Evolutionary conservation across 53 echinoderm and acorn worm species (phyloP).

Genomic region (Holothuria leucospilota): DNA sequence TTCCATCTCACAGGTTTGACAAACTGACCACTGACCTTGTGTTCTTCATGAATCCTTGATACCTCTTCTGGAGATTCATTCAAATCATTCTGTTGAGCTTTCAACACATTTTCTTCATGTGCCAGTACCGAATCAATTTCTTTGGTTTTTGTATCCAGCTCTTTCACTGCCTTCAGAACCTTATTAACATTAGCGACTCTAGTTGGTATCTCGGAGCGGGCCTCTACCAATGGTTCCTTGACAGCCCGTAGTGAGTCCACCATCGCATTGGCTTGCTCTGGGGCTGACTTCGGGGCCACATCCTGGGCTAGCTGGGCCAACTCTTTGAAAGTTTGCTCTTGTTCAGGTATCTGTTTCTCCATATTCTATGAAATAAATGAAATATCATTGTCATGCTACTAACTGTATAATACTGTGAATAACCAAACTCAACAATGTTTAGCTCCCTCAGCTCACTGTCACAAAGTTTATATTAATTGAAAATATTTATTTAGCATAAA

Average conservation of each 20-base stretch:
- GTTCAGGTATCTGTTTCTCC: constrained; percentile 71
- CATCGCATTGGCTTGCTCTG: constrained; percentile 74
- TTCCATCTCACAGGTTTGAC: no score
- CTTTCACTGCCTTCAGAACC: constrained; percentile 49
- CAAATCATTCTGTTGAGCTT: constrained; percentile 42
- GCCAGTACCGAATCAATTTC: constrained; percentile 75
- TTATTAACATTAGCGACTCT: constrained; percentile 59
- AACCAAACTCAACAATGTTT: no score
- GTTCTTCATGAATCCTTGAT: constrained; percentile 62
- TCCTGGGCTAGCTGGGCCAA: constrained; percentile 80
- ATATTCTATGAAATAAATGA: constrained; percentile 68
- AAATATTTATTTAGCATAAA: no score
- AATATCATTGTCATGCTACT: background rate
- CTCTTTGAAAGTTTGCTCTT: constrained; percentile 86
- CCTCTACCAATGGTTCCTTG: constrained; percentile 73
- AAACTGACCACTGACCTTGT: constrained; percentile 58
- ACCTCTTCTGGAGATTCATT: constrained; percentile 47
- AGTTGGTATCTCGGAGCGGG: constrained; percentile 67
- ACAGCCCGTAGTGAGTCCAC: constrained; percentile 70
- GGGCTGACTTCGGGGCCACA: constrained; percentile 53
- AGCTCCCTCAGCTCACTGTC: no score
- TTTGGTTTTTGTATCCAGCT: constrained; percentile 74
- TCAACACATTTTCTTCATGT: constrained; percentile 73
- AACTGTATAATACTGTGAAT: no score
- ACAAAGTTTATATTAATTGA: no score